These are phyloP conservation scores for Acridotheres tristis DNA, from an alignment of 2,797 vertebrate species.

Conservation along the genomic window DNA sequence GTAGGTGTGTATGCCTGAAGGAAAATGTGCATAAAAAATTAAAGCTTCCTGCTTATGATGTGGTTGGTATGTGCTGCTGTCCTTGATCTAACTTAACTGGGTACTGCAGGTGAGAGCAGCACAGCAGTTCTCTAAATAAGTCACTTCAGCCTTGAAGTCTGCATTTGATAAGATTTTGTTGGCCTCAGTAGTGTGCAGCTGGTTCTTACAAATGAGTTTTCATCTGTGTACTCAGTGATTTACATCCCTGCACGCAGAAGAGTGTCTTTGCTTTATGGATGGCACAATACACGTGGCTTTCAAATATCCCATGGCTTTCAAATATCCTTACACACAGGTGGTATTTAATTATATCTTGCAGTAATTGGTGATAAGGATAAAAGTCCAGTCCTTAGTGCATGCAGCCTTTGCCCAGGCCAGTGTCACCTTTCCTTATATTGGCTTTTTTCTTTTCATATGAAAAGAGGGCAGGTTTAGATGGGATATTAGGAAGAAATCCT, in stretches of 20 bases:
- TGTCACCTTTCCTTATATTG: background rate
- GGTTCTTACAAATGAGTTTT: background rate
- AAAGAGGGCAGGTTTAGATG: background rate
- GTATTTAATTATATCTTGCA: background rate
- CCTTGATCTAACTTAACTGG: background rate
- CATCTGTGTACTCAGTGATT: background rate
- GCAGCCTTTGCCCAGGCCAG: accelerated
- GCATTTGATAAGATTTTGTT: background rate
- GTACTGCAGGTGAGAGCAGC: background rate
- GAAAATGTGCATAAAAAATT: background rate
- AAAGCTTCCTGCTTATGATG: background rate
- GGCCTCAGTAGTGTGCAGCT: background rate
- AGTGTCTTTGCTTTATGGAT: background rate
- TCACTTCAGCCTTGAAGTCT: background rate
- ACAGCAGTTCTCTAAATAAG: background rate
- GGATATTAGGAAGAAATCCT: background rate
- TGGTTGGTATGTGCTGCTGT: background rate
- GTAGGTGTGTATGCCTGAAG: background rate
- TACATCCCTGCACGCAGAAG: background rate
- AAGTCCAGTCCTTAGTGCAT: background rate
- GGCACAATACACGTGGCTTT: background rate
- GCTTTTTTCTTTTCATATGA: background rate
- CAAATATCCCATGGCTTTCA: background rate
- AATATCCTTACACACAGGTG: background rate
- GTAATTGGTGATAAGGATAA: background rate